These are phyloP conservation scores for Accipiter cooperii DNA, from an alignment of 2,113 vertebrate genomes.

Conservation along the genomic window DNA sequence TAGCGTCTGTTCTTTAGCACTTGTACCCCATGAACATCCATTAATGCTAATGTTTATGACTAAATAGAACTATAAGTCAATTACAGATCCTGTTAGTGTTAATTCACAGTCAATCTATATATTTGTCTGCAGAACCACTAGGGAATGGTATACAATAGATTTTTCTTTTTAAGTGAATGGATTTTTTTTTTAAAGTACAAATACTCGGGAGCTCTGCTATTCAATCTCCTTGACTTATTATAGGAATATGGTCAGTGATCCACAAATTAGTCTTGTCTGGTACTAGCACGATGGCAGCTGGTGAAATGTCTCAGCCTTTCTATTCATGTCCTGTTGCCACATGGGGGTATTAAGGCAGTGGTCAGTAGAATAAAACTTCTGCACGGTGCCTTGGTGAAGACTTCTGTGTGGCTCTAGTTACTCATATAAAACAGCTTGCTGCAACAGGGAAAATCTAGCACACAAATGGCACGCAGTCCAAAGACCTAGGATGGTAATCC, in stretches of 20 bases:
- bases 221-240: not conserved
- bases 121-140: slow-evolving; percentile 7
- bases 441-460: not conserved
- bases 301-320: not conserved
- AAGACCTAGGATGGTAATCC: not conserved
- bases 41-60: slow-evolving; percentile 56
- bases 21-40: slow-evolving; percentile 15
- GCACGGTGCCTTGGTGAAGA: not conserved
- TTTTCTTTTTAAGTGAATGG: slow-evolving; percentile 17
- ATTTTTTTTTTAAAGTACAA: not conserved
- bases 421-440: not conserved
- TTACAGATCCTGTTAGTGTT: slow-evolving; percentile 46
- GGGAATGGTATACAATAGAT: not conserved
- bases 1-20: slow-evolving; percentile 28
- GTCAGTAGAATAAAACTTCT: not conserved
- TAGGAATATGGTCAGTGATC: not conserved
- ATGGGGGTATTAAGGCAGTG: not conserved
- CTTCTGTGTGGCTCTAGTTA: not conserved
- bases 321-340: not conserved
- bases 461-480: not conserved
- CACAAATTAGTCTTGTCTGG: not conserved
- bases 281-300: not conserved
- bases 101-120: slow-evolving; percentile 43
- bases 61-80: slow-evolving; percentile 58
- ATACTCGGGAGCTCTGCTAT: not conserved